Conservation (phyloP, 2,888 invertebrate species). For the Acanthosepion lycidas region DNA sequence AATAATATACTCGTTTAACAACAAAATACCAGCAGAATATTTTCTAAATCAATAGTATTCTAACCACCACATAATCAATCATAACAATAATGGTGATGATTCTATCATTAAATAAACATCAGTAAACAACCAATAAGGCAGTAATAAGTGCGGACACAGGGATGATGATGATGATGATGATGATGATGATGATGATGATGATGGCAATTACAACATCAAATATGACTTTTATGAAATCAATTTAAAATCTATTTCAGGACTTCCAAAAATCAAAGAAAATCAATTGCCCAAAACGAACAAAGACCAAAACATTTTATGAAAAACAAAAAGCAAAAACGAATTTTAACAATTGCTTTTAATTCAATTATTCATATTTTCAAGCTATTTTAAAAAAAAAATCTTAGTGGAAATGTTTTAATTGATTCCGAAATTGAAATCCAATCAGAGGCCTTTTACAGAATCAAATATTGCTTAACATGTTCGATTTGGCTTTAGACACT, state of each 20-base stretch:
- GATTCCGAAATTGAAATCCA: conserved; percentile 33
- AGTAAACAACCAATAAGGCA: not conserved
- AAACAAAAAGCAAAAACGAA: conserved; percentile 1
- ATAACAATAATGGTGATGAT: not conserved
- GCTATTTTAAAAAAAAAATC: not conserved
- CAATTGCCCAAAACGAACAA: conserved; percentile 15
- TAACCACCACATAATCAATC: not conserved
- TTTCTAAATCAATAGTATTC: not conserved
- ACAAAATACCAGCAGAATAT: not conserved
- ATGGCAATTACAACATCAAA: not conserved
- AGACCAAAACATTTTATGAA: not conserved
- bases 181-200: not conserved
- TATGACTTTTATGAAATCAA: conserved; percentile 13
- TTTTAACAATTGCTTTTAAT: not conserved
- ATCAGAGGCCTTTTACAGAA: not conserved
- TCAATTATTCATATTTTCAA: not conserved
- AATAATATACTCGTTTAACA: not conserved
- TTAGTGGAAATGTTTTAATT: conserved; percentile 13
- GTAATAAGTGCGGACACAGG: not conserved
- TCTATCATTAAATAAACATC: not conserved
- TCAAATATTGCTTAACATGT: not conserved
- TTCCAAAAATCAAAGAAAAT: not conserved
- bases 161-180: not conserved
- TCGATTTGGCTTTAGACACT: conserved; percentile 22
- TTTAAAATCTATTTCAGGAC: conserved; percentile 24